Conservation (phyloP, 2,113 vertebrate genomes). For the Actenoides lindsayi region DNA sequence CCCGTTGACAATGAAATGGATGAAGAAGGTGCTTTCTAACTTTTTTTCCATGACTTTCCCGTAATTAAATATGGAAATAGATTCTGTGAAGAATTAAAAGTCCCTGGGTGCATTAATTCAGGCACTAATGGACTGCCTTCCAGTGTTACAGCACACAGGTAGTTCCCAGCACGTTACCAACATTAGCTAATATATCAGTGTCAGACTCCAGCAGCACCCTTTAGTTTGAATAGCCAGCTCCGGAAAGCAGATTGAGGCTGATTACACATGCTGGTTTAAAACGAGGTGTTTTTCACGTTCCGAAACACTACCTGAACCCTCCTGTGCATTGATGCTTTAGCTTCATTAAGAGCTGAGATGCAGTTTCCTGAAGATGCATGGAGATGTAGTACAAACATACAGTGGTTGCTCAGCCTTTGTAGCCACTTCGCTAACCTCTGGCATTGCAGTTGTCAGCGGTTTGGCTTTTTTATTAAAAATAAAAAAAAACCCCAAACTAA, state of each 20-base stretch:
- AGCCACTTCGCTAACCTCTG: not conserved
- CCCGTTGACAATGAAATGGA: constrained; percentile 88
- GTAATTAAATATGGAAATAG: constrained; percentile 90
- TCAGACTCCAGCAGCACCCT: constrained; percentile 28
- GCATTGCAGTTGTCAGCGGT: not conserved
- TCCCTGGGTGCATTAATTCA: constrained; percentile 79
- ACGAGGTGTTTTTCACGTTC: not conserved
- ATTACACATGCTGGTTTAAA: not conserved
- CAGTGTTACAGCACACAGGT: constrained; percentile 63
- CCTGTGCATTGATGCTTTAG: not conserved
- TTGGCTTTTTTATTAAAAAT: not conserved
- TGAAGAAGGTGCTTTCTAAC: constrained; percentile 79
- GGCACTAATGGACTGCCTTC: constrained; percentile 79
- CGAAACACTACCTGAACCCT: not conserved
- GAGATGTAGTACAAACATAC: not conserved
- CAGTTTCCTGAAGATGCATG: not conserved
- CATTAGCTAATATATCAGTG: constrained; percentile 63
- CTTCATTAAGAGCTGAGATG: not conserved
- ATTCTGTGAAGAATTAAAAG: constrained; percentile 81
- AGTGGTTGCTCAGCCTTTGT: not conserved
- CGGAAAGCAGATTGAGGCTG: constrained; percentile 32
- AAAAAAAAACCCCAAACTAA: too few species aligned
- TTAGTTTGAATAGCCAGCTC: constrained; percentile 1
- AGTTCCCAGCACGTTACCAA: constrained; percentile 63
- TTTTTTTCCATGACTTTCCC: constrained; percentile 77